Evolutionary conservation across 2,888 invertebrate species (phyloP).

Genomic region (Sphaerophoria rueppellii): DNA sequence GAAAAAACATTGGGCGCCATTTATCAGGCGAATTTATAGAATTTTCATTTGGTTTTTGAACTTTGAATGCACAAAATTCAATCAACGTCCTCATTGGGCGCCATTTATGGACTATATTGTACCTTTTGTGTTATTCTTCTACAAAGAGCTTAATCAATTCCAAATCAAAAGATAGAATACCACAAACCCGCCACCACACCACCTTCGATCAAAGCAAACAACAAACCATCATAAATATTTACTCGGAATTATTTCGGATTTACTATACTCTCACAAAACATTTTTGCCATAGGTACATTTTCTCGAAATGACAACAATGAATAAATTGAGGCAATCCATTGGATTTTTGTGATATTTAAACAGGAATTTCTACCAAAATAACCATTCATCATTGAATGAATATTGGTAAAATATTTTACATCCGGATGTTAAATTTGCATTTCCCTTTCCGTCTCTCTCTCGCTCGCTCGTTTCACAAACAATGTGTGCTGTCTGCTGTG

Average conservation of each 20-base stretch:
- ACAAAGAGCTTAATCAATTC: neutral
- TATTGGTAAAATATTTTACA: conserved; percentile 52
- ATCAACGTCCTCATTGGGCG: too few species aligned
- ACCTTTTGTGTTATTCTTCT: neutral
- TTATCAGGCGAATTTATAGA: too few species aligned
- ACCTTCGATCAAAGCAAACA: neutral
- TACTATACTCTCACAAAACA: neutral
- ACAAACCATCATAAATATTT: conserved; percentile 22
- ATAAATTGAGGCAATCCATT: conserved; percentile 42
- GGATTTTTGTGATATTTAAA: conserved; percentile 40
- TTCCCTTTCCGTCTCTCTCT: neutral
- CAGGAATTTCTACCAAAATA: conserved; percentile 37
- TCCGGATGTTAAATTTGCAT: conserved; percentile 64
- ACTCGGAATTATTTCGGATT: conserved; percentile 29
- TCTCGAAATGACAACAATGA: conserved; percentile 47
- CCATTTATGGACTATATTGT: neutral
- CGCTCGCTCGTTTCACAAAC: too few species aligned
- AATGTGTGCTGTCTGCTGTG: neutral
- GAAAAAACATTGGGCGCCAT: too few species aligned
- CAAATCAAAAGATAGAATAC: neutral
- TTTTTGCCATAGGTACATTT: conserved; percentile 7
- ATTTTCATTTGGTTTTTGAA: too few species aligned
- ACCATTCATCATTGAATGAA: conserved; percentile 46
- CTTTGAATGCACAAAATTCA: too few species aligned
- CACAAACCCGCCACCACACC: neutral